Percentiles rank a stretch among this genome's conserved stretches.
Evolutionary conservation across 2,797 vertebrate species (phyloP).

Genomic region (Galago senegalensis): DNA sequence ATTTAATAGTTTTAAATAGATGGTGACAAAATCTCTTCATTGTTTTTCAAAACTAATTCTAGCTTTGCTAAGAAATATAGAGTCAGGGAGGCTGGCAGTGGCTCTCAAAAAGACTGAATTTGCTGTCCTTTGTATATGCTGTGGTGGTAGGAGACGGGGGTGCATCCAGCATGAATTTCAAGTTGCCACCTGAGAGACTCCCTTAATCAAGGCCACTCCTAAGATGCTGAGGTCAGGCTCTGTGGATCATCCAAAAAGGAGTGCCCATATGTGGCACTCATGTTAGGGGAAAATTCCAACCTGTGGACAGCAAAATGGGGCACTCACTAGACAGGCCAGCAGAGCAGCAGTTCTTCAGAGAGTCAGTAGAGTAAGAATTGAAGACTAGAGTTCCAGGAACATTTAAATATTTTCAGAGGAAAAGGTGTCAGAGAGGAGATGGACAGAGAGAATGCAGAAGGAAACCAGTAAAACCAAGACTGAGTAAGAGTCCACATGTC

Average conservation of each 20-base stretch:
- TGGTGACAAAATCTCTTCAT: not conserved
- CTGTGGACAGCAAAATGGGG: not conserved
- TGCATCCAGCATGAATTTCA: not conserved
- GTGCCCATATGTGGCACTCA: fast-evolving
- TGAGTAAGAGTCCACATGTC: not conserved
- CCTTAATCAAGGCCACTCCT: not conserved
- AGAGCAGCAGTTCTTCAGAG: not conserved
- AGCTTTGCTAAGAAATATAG: not conserved
- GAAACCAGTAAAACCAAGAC: not conserved
- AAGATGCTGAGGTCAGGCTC: not conserved
- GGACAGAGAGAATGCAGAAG: not conserved
- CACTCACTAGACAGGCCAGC: no score
- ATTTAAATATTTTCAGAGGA: not conserved
- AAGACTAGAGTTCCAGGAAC: not conserved
- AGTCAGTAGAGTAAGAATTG: not conserved
- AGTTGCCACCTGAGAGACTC: not conserved
- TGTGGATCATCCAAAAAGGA: not conserved
- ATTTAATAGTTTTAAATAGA: not conserved
- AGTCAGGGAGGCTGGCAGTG: fast-evolving
- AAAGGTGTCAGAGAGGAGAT: not conserved
- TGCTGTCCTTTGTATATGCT: not conserved
- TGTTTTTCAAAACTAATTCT: not conserved
- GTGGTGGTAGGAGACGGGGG: no score
- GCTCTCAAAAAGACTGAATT: not conserved
- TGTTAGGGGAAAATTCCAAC: no score